phyloP scores from a whole-genome alignment of 2,797 vertebrate species.

The Falco rusticolus region DNA sequence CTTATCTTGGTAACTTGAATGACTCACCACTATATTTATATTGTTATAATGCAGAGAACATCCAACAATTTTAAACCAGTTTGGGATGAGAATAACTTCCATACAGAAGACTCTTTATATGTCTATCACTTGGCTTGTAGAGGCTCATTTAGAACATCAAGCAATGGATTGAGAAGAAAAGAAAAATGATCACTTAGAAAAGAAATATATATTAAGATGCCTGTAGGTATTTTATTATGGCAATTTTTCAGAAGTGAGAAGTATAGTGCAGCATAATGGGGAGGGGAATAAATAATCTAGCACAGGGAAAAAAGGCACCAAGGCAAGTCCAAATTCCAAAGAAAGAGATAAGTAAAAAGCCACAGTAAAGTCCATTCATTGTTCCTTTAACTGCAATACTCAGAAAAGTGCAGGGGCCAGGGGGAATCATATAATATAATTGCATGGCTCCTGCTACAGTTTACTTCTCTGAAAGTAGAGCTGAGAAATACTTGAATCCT shows the following conservation, averaged over 20 bases:
- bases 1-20: not conserved
- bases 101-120: not conserved
- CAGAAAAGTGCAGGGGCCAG: accelerated
- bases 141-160: not conserved
- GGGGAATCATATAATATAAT: accelerated
- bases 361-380: not conserved
- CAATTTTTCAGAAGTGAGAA: not conserved
- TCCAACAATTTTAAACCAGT: not conserved
- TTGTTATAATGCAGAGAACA: not conserved
- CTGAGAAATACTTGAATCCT: not conserved
- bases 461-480: not conserved
- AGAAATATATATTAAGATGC: not conserved
- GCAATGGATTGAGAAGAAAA: not conserved
- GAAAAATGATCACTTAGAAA: not conserved
- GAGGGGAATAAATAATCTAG: not conserved
- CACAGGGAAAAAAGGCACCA: not conserved
- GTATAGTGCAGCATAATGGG: not conserved
- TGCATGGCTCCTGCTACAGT: not conserved
- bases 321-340: not conserved
- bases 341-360: not conserved
- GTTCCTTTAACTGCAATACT: not conserved
- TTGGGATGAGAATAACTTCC: not conserved
- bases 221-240: not conserved
- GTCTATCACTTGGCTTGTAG: not conserved
- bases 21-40: not conserved